phyloP scores from a whole-genome alignment of 2,797 vertebrate genomes.

The Channa striata region DNA sequence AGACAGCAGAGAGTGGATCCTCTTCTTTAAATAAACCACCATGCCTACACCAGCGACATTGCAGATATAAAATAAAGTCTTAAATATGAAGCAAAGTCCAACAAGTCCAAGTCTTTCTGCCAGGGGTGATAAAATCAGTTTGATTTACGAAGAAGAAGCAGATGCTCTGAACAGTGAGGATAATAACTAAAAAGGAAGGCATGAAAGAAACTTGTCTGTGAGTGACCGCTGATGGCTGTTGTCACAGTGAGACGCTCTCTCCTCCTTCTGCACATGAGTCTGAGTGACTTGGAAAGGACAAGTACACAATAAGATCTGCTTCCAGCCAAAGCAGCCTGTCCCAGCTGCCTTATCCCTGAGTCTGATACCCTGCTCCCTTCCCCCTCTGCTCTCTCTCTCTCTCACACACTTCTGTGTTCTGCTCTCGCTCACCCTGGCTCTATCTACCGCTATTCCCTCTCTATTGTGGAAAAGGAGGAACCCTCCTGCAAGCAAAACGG shows the following conservation, averaged over 20 bases:
- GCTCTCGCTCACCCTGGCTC: slow-evolving; percentile 39
- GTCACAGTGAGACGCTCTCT: slow-evolving; percentile 7
- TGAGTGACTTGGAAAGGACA: slow-evolving; percentile 64
- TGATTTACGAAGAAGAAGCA: slow-evolving; percentile 16
- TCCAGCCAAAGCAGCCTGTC: slow-evolving; percentile 68
- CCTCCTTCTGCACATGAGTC: slow-evolving; percentile 30
- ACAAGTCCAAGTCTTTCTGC: slow-evolving; percentile 22
- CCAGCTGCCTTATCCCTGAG: slow-evolving; percentile 82
- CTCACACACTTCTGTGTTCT: slow-evolving; percentile 7
- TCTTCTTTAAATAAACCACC: slow-evolving; percentile 93
- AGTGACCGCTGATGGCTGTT: slow-evolving; percentile 1
- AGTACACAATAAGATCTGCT: slow-evolving; percentile 80
- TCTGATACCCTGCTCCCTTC: slow-evolving; percentile 69
- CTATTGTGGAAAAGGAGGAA: slow-evolving; percentile 62
- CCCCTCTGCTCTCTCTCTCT: slow-evolving; percentile 40
- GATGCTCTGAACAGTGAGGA: slow-evolving; percentile 10
- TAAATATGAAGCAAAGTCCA: slow-evolving; percentile 16
- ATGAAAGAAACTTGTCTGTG: slow-evolving; percentile 4
- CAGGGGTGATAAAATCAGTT: slow-evolving; percentile 5
- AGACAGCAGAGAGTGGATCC: slow-evolving; percentile 87
- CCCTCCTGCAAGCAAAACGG: slow-evolving; percentile 47
- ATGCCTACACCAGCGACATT: slow-evolving; percentile 78
- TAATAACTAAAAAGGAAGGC: neutral
- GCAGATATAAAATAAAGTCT: slow-evolving; percentile 20
- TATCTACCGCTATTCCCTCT: slow-evolving; percentile 47